Percentiles rank a stretch among this genome's conserved stretches.
Evolutionary conservation across 2,888 invertebrate species (phyloP).

Genomic region (Panzeria rudis): DNA sequence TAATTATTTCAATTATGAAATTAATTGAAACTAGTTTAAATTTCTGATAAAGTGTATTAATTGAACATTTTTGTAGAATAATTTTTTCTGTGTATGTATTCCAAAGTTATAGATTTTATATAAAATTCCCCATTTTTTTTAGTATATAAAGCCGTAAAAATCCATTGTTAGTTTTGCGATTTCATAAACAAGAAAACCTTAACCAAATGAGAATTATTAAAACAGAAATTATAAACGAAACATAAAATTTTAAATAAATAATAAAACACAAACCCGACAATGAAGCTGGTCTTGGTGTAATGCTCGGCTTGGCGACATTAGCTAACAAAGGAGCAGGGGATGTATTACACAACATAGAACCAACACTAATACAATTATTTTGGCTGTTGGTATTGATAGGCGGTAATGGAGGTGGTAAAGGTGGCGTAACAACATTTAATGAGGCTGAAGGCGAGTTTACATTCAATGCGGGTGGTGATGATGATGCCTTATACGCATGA

Average conservation of each 20-base stretch:
- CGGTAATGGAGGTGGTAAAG: slow-evolving; percentile 70
- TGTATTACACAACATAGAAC: slow-evolving; percentile 72
- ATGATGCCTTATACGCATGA: slow-evolving; percentile 67
- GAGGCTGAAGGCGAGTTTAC: slow-evolving; percentile 41
- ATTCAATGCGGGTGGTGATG: slow-evolving; percentile 52
- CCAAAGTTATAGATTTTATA: not conserved
- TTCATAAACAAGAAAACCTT: slow-evolving; percentile 1
- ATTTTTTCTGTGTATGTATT: not conserved
- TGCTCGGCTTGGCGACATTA: slow-evolving; percentile 80
- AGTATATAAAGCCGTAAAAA: not conserved
- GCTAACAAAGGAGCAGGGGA: slow-evolving; percentile 71
- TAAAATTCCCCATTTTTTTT: not conserved
- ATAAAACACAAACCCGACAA: slow-evolving; percentile 83
- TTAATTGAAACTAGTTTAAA: no score
- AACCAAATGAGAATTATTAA: slow-evolving; percentile 51
- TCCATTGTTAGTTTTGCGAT: slow-evolving; percentile 19
- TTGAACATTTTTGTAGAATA: no score
- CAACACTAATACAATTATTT: slow-evolving; percentile 44
- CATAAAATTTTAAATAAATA: slow-evolving; percentile 38
- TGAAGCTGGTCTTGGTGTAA: slow-evolving; percentile 84
- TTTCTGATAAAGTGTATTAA: no score
- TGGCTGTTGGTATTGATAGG: slow-evolving; percentile 54
- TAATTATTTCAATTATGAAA: no score
- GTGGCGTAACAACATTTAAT: slow-evolving; percentile 70
- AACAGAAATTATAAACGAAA: slow-evolving; percentile 37